A percentile compares a stretch with the other conserved stretches of the same genome.
phyloP scores from a whole-genome alignment of 2,888 invertebrate genomes.

The Erebia epiphron region DNA sequence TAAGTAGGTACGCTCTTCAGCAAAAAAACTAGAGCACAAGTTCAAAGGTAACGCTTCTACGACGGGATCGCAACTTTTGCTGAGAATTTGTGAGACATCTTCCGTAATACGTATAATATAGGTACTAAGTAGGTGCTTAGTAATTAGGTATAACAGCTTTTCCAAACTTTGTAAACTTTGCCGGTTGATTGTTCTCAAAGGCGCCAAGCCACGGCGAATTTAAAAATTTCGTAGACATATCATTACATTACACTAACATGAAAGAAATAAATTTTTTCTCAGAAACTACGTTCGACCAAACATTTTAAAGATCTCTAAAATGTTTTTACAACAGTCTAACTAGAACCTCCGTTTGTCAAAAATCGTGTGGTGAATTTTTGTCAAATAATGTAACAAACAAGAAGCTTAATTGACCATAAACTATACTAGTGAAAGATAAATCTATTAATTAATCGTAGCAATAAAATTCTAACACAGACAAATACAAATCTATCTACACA shows the following conservation, averaged over 20 bases:
- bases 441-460: too few relatives aligned
- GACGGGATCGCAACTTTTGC: conserved; percentile 47
- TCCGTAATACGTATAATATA: conserved; percentile 6
- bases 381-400: too few relatives aligned
- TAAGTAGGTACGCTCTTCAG: conserved; percentile 33
- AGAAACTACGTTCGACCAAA: too few relatives aligned
- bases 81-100: conserved; percentile 44
- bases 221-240: conserved; percentile 63
- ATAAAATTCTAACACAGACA: too few relatives aligned
- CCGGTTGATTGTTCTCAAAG: conserved; percentile 28
- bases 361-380: too few relatives aligned
- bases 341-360: too few relatives aligned
- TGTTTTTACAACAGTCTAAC: too few relatives aligned
- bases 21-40: background rate
- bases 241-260: conserved; percentile 52
- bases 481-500: too few relatives aligned
- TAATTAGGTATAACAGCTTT: conserved; percentile 1
- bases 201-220: conserved; percentile 50
- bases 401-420: too few relatives aligned
- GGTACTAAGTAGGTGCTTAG: conserved; percentile 4
- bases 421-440: too few relatives aligned
- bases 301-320: too few relatives aligned
- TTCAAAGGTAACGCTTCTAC: conserved; percentile 43
- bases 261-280: too few relatives aligned
- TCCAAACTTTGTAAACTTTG: conserved; percentile 21